These are phyloP conservation scores for Anoplolepis gracilipes DNA, from an alignment of 1,140 invertebrate genomes.

Conservation along the genomic window DNA sequence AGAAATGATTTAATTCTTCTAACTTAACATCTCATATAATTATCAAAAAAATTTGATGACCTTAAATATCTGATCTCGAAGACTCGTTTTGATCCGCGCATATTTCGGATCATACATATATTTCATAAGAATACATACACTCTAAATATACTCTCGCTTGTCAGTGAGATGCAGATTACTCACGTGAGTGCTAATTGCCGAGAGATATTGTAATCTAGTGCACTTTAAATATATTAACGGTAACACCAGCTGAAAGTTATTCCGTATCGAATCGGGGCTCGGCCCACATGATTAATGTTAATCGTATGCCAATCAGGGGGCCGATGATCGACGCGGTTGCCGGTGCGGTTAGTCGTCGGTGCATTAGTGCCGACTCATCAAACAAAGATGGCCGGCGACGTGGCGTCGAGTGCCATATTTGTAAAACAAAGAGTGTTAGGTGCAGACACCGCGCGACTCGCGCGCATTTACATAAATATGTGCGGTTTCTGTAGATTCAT, in stretches of 20 bases:
- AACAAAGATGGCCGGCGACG: conserved; percentile 72
- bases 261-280: conserved; percentile 21
- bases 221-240: conserved; percentile 48
- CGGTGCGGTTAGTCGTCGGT: conserved; percentile 24
- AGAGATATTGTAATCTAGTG: conserved; percentile 20
- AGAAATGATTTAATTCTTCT: no score
- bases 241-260: conserved; percentile 37
- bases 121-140: background rate
- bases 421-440: conserved; percentile 74
- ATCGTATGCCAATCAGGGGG: conserved; percentile 67
- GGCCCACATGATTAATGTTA: conserved; percentile 66
- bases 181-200: conserved; percentile 26
- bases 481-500: conserved; percentile 80
- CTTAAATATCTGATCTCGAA: background rate
- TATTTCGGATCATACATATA: background rate
- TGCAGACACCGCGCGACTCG: conserved; percentile 21
- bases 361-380: conserved; percentile 74
- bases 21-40: background rate
- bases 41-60: background rate
- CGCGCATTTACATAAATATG: conserved; percentile 83
- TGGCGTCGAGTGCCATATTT: conserved; percentile 69
- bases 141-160: background rate
- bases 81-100: background rate
- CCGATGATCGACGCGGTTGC: conserved; percentile 68
- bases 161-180: conserved; percentile 29